Evolutionary conservation across 92 coral and sea anemone genomes (phyloP).

Genomic region (Heteractis magnifica): DNA sequence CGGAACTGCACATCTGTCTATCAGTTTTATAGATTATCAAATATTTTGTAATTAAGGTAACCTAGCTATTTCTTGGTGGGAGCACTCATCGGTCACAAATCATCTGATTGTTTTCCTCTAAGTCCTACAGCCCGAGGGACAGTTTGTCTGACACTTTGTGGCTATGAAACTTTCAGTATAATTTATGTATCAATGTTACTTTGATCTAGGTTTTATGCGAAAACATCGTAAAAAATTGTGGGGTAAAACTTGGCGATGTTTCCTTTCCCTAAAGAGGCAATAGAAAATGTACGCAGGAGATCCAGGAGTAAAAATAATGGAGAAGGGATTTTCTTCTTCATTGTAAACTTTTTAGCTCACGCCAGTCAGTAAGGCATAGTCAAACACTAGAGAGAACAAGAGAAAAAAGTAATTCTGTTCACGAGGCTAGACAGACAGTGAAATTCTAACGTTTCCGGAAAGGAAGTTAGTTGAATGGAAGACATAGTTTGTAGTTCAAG

Average conservation of each 20-base stretch:
- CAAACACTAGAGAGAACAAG: not conserved
- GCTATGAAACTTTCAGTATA: too few relatives aligned
- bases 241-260: too few relatives aligned
- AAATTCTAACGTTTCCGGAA: not conserved
- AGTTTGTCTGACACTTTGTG: too few relatives aligned
- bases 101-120: too few relatives aligned
- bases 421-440: not conserved
- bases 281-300: not conserved
- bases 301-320: too few relatives aligned
- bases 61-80: not conserved
- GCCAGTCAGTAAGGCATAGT: not conserved
- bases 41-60: not conserved
- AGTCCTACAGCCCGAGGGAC: too few relatives aligned
- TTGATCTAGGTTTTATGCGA: not conserved
- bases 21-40: not conserved
- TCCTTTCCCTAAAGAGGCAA: too few relatives aligned
- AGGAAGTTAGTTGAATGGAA: not conserved
- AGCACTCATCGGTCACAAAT: not conserved
- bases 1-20: slow-evolving; percentile 13
- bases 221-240: too few relatives aligned
- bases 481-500: not conserved
- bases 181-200: not conserved
- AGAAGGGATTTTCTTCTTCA: too few relatives aligned
- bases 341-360: not conserved
- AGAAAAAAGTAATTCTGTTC: not conserved